Percentiles rank a stretch among this genome's conserved stretches.
These are phyloP conservation scores for Umimayanthus kanabou DNA, from an alignment of 92 coral and sea anemone genomes.

Conservation along the genomic window DNA sequence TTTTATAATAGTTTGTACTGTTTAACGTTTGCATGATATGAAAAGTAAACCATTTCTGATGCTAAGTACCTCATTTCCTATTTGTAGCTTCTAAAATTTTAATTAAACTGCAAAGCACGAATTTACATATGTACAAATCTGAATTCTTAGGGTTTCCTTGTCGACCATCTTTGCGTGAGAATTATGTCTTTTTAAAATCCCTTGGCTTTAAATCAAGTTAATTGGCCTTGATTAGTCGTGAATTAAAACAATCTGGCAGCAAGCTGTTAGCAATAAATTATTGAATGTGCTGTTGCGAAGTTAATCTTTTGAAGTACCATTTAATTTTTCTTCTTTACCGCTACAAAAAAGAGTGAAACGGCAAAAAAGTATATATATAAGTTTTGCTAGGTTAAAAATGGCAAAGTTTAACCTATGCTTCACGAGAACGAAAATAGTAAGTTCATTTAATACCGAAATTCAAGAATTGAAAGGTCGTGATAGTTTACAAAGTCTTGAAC, in stretches of 20 bases:
- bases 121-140: constrained; percentile 21
- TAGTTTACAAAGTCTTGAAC: not conserved
- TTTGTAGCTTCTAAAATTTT: constrained; percentile 18
- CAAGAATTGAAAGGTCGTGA: not conserved
- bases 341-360: not conserved
- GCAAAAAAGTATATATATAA: not conserved
- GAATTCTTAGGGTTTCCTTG: not conserved
- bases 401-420: not conserved
- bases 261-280: not conserved
- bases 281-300: not conserved
- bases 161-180: not conserved
- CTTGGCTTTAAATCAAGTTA: not conserved
- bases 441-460: not conserved
- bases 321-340: not conserved
- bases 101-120: constrained; percentile 30
- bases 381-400: not conserved
- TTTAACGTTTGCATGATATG: constrained; percentile 1
- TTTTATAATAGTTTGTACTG: not conserved
- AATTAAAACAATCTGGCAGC: not conserved
- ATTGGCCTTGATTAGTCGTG: not conserved
- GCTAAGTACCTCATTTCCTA: constrained; percentile 20
- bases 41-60: constrained; percentile 2
- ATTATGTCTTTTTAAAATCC: not conserved
- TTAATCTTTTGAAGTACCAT: not conserved
- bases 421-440: not conserved